These are phyloP conservation scores for Stichodactyla mertensii DNA, from an alignment of 64 coral and sea anemone genomes.

Conservation along the genomic window DNA sequence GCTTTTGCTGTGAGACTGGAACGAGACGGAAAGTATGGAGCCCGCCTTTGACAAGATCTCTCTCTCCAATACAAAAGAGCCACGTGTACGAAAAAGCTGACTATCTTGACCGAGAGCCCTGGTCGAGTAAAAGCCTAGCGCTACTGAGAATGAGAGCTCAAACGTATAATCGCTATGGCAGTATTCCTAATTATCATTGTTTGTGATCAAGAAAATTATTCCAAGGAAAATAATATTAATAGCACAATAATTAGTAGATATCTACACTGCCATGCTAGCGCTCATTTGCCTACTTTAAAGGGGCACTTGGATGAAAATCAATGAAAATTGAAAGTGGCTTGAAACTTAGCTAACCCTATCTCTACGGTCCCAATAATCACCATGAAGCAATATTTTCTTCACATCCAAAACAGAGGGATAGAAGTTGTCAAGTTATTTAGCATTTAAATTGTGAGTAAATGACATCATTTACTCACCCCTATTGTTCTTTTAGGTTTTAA, in stretches of 20 bases:
- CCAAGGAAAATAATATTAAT: not conserved
- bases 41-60: conserved; percentile 38
- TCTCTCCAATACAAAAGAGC: conserved; percentile 33
- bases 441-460: too few species aligned
- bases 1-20: conserved; percentile 49
- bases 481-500: too few species aligned
- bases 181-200: not conserved
- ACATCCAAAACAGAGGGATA: too few species aligned
- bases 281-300: not conserved
- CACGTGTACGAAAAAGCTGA: conserved; percentile 45
- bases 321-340: too few species aligned
- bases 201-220: not conserved
- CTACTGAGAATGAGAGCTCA: conserved; percentile 75
- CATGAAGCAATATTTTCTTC: too few species aligned
- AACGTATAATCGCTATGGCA: conserved; percentile 5
- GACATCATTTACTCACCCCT: too few species aligned
- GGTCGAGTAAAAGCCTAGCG: conserved; percentile 76
- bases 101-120: conserved; percentile 16
- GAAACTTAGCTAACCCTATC: too few species aligned
- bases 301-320: too few species aligned
- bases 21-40: conserved; percentile 41
- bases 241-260: not conserved
- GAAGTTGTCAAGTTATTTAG: too few species aligned
- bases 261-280: too few species aligned
- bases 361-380: too few species aligned